Evolutionary conservation across 2,797 vertebrate genomes (phyloP).

Genomic region (Synanceia verrucosa): DNA sequence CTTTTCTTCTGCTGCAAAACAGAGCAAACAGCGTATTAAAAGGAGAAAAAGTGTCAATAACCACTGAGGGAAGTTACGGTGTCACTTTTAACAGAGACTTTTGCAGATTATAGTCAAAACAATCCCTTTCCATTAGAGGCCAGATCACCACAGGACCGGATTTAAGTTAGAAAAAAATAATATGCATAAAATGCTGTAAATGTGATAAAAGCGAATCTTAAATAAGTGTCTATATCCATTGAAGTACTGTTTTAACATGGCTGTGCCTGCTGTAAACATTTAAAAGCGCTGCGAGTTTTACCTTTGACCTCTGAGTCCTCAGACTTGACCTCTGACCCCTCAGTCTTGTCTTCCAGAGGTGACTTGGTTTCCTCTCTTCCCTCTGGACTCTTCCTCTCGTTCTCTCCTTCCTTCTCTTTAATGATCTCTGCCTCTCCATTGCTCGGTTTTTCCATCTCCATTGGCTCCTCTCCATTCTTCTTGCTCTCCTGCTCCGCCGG

Average conservation of each 20-base stretch:
- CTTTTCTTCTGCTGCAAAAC: slow-evolving; percentile 61
- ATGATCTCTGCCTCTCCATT: slow-evolving; percentile 51
- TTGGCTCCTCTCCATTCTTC: slow-evolving; percentile 68
- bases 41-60: too few relatives aligned
- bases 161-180: too few relatives aligned
- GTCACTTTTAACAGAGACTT: too few relatives aligned
- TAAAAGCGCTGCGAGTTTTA: slow-evolving; percentile 23
- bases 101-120: too few relatives aligned
- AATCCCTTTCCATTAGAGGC: too few relatives aligned
- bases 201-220: too few relatives aligned
- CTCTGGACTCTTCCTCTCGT: slow-evolving; percentile 67
- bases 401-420: slow-evolving; percentile 56
- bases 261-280: too few relatives aligned
- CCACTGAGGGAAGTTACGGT: too few relatives aligned
- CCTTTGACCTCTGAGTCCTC: slow-evolving; percentile 77
- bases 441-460: slow-evolving; percentile 72
- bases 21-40: neutral
- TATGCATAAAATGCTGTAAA: too few relatives aligned
- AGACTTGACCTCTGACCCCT: slow-evolving; percentile 72
- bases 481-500: slow-evolving; percentile 54
- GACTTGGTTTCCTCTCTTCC: slow-evolving; percentile 62
- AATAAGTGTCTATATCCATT: too few relatives aligned
- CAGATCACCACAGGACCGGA: too few relatives aligned
- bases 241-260: too few relatives aligned
- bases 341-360: slow-evolving; percentile 58